phyloP scores from a whole-genome alignment of 2,113 vertebrate genomes.

The Ptyas mucosa region DNA sequence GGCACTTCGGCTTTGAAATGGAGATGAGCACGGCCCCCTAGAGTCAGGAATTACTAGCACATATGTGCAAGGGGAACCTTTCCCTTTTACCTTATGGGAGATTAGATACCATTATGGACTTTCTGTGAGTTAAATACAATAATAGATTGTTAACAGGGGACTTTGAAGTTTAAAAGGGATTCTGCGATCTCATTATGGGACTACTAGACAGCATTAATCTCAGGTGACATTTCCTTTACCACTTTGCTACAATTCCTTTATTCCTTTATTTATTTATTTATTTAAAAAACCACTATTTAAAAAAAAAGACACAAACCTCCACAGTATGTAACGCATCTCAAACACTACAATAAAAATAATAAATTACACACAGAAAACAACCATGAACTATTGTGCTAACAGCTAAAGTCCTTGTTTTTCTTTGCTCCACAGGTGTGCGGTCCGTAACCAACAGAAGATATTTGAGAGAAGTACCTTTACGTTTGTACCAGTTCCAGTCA shows the following conservation, averaged over 20 bases:
- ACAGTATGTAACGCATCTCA: accelerated
- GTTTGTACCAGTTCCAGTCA: not conserved
- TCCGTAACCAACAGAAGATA: not conserved
- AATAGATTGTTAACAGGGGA: not conserved
- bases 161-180: not conserved
- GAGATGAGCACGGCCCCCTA: too few species aligned
- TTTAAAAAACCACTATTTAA: not conserved
- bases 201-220: slow-evolving; percentile 15
- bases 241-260: slow-evolving; percentile 10
- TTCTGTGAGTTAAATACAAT: not conserved
- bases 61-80: too few species aligned
- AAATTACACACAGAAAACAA: not conserved
- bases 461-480: not conserved
- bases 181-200: slow-evolving; percentile 11
- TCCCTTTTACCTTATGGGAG: not conserved
- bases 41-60: too few species aligned
- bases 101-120: not conserved
- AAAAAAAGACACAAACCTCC: not conserved
- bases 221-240: not conserved
- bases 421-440: not conserved
- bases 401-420: not conserved
- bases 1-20: too few species aligned
- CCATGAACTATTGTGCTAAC: not conserved
- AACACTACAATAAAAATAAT: not conserved
- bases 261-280: not conserved